Conservation (phyloP, 2,113 vertebrate genomes). For the Scophthalmus maximus region DNA sequence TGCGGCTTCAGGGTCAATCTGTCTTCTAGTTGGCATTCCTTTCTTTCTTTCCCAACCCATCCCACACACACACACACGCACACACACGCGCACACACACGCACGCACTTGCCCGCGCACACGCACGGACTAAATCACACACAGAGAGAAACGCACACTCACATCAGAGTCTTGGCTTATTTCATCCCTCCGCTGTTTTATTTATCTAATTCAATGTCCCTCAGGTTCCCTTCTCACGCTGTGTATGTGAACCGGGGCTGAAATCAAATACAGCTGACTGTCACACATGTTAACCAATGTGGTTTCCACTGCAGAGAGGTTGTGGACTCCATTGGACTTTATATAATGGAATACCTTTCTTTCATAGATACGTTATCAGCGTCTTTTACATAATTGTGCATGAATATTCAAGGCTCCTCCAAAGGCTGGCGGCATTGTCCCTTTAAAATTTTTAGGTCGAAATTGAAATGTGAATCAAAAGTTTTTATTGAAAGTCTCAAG, state of each 20-base stretch:
- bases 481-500: no score
- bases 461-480: no score
- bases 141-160: neutral
- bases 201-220: conserved; percentile 28
- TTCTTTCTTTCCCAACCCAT: neutral
- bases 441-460: no score
- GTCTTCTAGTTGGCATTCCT: neutral
- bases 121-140: no score
- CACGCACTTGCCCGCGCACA: no score
- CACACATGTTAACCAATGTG: conserved; percentile 19
- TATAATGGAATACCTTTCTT: neutral
- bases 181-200: conserved; percentile 20
- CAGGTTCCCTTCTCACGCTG: conserved; percentile 1
- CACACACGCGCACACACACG: no score
- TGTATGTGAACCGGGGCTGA: conserved; percentile 26
- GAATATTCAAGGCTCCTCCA: no score
- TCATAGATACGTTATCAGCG: no score
- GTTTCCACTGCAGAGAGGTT: conserved; percentile 7
- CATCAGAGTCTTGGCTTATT: neutral
- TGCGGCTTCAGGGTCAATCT: conserved; percentile 4
- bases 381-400: no score
- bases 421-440: no score
- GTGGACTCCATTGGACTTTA: neutral
- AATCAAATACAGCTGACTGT: conserved; percentile 52
- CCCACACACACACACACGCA: no score